Percentiles rank a stretch among this genome's conserved stretches.
Evolutionary conservation across 2,113 vertebrate species (phyloP).

Genomic region (Natator depressus): DNA sequence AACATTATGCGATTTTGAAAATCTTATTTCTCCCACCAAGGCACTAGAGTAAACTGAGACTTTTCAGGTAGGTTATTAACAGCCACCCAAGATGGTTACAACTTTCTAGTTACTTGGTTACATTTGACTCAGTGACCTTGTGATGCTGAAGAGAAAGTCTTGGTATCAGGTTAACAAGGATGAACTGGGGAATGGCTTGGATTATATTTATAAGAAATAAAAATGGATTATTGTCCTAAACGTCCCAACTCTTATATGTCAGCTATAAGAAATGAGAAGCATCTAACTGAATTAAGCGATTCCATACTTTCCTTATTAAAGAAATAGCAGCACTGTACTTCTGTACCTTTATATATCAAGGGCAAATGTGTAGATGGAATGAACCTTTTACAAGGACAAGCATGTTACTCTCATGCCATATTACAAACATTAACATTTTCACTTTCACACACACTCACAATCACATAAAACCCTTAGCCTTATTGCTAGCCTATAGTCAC

Average conservation of each 20-base stretch:
- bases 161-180: not conserved
- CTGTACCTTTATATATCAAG: not conserved
- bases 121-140: not conserved
- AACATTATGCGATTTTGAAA: not conserved
- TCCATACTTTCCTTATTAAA: not conserved
- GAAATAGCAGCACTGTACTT: not conserved
- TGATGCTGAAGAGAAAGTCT: not conserved
- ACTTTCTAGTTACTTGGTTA: not conserved
- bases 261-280: not conserved
- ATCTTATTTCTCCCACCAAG: not conserved
- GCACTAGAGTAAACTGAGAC: not conserved
- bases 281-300: not conserved
- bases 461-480: not conserved
- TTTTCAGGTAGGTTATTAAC: not conserved
- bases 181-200: not conserved
- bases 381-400: not conserved
- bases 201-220: not conserved
- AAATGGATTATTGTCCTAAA: rapidly evolving
- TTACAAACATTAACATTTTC: not conserved
- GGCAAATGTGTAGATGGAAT: not conserved
- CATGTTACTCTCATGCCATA: not conserved
- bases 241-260: not conserved
- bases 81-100: not conserved
- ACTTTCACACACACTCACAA: not conserved
- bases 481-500: not conserved